Conservation (phyloP, 1,140 invertebrate species). For the Penaeus japonicus region DNA sequence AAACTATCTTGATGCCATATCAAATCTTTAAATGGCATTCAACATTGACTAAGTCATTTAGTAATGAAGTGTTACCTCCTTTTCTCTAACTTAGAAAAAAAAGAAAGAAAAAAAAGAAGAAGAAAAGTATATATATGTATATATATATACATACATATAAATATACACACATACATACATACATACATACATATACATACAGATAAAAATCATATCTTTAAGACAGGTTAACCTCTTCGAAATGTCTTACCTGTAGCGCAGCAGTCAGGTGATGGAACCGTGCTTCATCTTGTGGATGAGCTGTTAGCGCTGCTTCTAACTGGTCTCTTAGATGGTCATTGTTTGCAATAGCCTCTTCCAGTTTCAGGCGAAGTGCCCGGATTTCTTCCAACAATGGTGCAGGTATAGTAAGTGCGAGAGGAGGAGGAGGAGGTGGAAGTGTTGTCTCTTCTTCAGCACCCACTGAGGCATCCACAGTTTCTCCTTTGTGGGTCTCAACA, state of each 20-base stretch:
- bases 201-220: too few relatives aligned
- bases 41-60: too few relatives aligned
- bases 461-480: slow-evolving; percentile 27
- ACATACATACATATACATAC: too few relatives aligned
- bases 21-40: too few relatives aligned
- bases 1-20: background rate
- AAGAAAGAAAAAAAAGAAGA: too few relatives aligned
- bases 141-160: too few relatives aligned
- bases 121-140: too few relatives aligned
- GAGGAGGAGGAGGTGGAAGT: slow-evolving; percentile 4
- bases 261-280: slow-evolving; percentile 43
- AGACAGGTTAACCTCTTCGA: too few relatives aligned
- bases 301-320: slow-evolving; percentile 60
- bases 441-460: slow-evolving; percentile 28
- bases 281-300: slow-evolving; percentile 45
- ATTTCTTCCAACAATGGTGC: slow-evolving; percentile 64
- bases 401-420: slow-evolving; percentile 34
- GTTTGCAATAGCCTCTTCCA: slow-evolving; percentile 63
- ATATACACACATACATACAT: too few relatives aligned
- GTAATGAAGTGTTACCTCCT: too few relatives aligned
- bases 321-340: slow-evolving; percentile 63
- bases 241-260: slow-evolving; percentile 39
- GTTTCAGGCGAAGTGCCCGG: slow-evolving; percentile 61
- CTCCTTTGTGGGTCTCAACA: slow-evolving; percentile 16
- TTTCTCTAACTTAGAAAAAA: too few relatives aligned